These are phyloP conservation scores for Platycercus adscitus DNA, from an alignment of 2,113 vertebrate species.

Conservation along the genomic window DNA sequence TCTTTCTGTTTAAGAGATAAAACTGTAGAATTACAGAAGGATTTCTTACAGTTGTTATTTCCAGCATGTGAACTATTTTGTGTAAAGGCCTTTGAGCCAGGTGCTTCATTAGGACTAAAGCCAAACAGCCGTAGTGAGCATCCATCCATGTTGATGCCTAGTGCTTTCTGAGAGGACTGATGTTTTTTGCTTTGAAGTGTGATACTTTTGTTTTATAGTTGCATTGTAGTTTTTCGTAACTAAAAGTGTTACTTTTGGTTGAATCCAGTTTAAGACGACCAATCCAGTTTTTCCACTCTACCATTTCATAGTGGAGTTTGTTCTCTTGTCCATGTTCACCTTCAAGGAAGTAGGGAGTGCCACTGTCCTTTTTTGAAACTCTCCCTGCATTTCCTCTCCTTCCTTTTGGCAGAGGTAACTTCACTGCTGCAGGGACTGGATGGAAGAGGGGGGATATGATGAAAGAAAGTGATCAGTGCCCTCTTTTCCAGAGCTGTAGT, in stretches of 20 bases:
- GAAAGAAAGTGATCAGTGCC: not conserved
- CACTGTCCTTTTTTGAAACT: not conserved
- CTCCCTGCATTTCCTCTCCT: not conserved
- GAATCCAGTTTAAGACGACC: not conserved
- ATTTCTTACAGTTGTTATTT: not conserved
- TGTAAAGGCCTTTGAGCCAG: not conserved
- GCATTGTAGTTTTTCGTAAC: not conserved
- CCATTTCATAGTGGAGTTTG: not conserved
- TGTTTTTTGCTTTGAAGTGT: not conserved
- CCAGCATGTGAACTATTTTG: not conserved
- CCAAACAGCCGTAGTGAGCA: not conserved
- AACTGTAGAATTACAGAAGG: not conserved
- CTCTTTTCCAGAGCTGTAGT: not conserved
- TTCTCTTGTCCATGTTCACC: not conserved
- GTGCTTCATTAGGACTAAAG: not conserved
- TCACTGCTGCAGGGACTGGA: not conserved
- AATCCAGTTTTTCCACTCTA: not conserved
- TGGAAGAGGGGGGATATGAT: not conserved
- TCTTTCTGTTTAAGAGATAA: not conserved
- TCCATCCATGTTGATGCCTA: not conserved
- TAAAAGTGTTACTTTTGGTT: not conserved
- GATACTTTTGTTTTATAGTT: not conserved
- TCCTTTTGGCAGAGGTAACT: not conserved
- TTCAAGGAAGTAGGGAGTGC: not conserved
- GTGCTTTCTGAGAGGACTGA: not conserved